A percentile compares a stretch with the other conserved stretches of the same genome.
Conservation (phyloP, 2,888 invertebrate species). For the Ferdinandea cuprea region DNA sequence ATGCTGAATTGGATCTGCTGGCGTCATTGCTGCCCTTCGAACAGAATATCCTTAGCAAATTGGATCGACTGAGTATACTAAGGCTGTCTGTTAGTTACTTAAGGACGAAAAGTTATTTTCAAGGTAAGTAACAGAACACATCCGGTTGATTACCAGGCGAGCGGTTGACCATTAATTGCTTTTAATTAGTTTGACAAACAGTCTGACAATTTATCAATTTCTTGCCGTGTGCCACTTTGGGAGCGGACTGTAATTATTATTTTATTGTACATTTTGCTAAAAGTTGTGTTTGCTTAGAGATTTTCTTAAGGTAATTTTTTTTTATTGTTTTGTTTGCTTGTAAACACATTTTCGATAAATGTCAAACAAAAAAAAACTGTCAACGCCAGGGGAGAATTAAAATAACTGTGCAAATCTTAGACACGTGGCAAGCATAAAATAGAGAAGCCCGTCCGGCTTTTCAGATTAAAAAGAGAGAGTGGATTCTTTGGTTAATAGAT, state of each 20-base stretch:
- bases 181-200: constrained; percentile 69
- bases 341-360: constrained; percentile 47
- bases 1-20: constrained; percentile 98
- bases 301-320: constrained; percentile 13
- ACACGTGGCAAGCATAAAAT: constrained; percentile 70
- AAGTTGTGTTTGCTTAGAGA: constrained; percentile 59
- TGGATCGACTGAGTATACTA: constrained; percentile 98
- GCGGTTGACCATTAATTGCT: constrained; percentile 50
- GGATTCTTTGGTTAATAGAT: constrained; percentile 65
- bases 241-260: constrained; percentile 48
- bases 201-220: constrained; percentile 66
- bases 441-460: background rate
- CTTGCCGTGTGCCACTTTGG: background rate
- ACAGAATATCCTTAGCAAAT: constrained; percentile 98
- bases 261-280: constrained; percentile 61
- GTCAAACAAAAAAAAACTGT: constrained; percentile 42
- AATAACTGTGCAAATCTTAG: constrained; percentile 57
- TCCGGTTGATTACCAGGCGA: constrained; percentile 49
- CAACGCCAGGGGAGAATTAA: background rate
- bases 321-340: constrained; percentile 12
- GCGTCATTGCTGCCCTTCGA: constrained; percentile 98
- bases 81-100: constrained; percentile 99
- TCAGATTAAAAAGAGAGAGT: constrained; percentile 3
- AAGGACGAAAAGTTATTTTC: constrained; percentile 99
- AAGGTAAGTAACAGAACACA: constrained; percentile 88